Evolutionary conservation across 1,140 invertebrate genomes (phyloP).

Genomic region (Caenorhabditis remanei): DNA sequence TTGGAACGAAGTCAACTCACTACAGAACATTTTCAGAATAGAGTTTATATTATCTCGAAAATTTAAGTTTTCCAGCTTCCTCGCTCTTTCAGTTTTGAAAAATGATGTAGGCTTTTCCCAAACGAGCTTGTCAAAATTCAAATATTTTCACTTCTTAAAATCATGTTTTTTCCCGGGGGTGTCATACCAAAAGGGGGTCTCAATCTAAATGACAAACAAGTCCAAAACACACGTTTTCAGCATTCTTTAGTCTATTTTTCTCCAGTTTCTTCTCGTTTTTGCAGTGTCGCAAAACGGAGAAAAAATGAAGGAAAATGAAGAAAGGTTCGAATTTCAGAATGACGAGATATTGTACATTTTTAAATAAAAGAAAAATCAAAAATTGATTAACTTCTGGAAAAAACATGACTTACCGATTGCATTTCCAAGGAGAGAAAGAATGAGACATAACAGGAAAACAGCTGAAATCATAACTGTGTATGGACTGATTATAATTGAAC

Average conservation of each 20-base stretch:
- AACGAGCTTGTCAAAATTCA: not conserved
- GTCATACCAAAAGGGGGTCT: slow-evolving; percentile 22
- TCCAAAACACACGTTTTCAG: slow-evolving; percentile 25
- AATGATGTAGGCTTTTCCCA: too few species aligned
- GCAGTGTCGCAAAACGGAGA: not conserved
- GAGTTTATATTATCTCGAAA: too few species aligned
- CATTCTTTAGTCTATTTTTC: not conserved
- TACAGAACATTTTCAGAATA: too few species aligned
- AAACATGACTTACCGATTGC: slow-evolving; percentile 35
- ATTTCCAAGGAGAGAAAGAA: slow-evolving; percentile 41
- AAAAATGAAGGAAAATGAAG: not conserved
- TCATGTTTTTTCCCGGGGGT: not conserved
- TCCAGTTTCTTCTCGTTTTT: not conserved
- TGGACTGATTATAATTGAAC: slow-evolving; percentile 44
- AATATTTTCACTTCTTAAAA: not conserved
- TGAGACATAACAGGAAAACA: slow-evolving; percentile 12
- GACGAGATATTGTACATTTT: not conserved
- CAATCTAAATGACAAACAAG: not conserved
- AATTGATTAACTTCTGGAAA: not conserved
- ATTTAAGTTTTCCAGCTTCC: too few species aligned
- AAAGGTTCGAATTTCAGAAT: slow-evolving; percentile 33
- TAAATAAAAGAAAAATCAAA: not conserved
- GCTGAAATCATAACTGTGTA: slow-evolving; percentile 37
- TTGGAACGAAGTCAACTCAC: too few species aligned
- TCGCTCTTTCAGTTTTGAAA: too few species aligned